These are phyloP conservation scores for Muschampia plurimacula DNA, from an alignment of 2,888 invertebrate genomes.

Conservation along the genomic window DNA sequence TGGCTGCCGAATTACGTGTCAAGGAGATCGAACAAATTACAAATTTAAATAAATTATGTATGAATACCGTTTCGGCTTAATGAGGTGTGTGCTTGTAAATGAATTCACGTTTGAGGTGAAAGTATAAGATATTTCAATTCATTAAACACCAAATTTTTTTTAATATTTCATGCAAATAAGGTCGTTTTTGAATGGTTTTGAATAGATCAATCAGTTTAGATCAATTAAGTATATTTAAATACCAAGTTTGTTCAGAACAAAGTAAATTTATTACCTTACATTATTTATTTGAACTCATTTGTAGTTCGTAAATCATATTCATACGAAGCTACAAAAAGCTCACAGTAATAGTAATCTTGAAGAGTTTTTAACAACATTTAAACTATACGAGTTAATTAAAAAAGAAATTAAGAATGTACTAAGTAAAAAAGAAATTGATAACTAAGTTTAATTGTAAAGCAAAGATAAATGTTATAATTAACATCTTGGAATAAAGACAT, in stretches of 20 bases:
- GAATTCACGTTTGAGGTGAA: slow-evolving; percentile 31
- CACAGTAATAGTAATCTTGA: not conserved
- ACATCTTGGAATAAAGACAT: slow-evolving; percentile 10
- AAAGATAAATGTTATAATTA: slow-evolving; percentile 7
- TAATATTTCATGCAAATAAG: slow-evolving; percentile 35
- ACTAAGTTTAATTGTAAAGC: slow-evolving; percentile 16
- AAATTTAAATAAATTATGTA: slow-evolving; percentile 37
- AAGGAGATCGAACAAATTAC: slow-evolving; percentile 33
- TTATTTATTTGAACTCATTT: not conserved
- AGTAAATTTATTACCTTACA: not conserved
- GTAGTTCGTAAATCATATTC: not conserved
- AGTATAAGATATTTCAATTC: slow-evolving; percentile 35
- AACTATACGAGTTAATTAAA: not conserved
- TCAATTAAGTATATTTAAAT: not conserved
- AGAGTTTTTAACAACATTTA: not conserved
- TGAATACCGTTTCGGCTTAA: slow-evolving; percentile 32
- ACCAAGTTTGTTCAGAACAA: too few species aligned
- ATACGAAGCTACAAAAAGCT: not conserved
- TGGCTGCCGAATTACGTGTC: slow-evolving; percentile 27
- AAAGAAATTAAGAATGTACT: not conserved
- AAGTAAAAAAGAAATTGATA: slow-evolving; percentile 19
- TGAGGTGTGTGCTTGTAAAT: slow-evolving; percentile 27
- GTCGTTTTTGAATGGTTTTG: slow-evolving; percentile 8
- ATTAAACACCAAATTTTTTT: slow-evolving; percentile 31
- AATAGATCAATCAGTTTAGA: slow-evolving; percentile 10